A percentile compares a stretch with the other conserved stretches of the same genome.
phyloP scores from a whole-genome alignment of 2,888 invertebrate genomes.

The Pyrgus malvae region DNA sequence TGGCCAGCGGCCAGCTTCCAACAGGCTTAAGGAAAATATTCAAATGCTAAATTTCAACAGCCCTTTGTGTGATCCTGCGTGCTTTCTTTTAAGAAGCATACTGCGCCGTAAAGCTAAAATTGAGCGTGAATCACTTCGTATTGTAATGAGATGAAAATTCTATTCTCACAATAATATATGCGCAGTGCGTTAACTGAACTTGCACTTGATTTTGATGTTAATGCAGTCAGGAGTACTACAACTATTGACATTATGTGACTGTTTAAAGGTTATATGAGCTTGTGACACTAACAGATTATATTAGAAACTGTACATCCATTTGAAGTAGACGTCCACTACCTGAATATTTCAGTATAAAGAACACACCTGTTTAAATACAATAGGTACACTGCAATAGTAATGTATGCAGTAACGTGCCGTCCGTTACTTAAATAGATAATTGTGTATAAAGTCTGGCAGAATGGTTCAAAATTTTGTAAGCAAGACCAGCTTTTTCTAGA shows the following conservation, averaged over 20 bases:
- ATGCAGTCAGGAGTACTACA: not conserved
- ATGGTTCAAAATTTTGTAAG: not conserved
- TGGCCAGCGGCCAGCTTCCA: conserved; percentile 54
- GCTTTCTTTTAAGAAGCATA: conserved; percentile 37
- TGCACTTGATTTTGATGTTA: not conserved
- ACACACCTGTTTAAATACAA: conserved; percentile 9
- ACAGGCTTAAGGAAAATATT: conserved; percentile 55
- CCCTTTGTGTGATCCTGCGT: conserved; percentile 47
- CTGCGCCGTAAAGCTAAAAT: conserved; percentile 41
- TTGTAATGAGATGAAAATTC: conserved; percentile 25
- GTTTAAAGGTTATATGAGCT: not conserved
- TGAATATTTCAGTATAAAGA: conserved; percentile 2
- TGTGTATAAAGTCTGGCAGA: conserved; percentile 8
- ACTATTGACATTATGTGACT: not conserved
- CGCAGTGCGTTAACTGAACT: conserved; percentile 9
- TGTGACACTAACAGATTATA: no score
- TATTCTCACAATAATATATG: conserved; percentile 15
- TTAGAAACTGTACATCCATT: no score
- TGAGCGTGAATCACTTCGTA: conserved; percentile 32
- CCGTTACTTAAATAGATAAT: conserved; percentile 7
- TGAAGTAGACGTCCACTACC: no score
- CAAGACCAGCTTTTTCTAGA: not conserved
- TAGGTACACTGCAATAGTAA: not conserved
- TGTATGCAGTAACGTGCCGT: not conserved
- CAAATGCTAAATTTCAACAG: conserved; percentile 41